Evolutionary conservation across 2,888 invertebrate genomes (phyloP).

Genomic region (Gari tellinella): DNA sequence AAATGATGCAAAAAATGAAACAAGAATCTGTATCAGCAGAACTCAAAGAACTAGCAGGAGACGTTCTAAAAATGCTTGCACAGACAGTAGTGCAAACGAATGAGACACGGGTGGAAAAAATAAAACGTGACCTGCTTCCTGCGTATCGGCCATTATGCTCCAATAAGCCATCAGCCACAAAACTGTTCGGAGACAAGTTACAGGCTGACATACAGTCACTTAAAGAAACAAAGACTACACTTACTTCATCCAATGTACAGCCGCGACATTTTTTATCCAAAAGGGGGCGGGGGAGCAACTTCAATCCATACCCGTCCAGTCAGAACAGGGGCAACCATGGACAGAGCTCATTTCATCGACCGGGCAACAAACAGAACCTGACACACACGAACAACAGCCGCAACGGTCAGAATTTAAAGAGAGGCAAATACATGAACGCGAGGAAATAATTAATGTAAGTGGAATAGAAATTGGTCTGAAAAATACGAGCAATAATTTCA

Average conservation of each 20-base stretch:
- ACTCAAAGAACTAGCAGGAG: conserved; percentile 9
- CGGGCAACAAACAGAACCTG: not conserved
- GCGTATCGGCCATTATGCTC: conserved; percentile 14
- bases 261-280: conserved; percentile 21
- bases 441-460: conserved; percentile 15
- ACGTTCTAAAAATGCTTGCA: conserved; percentile 28
- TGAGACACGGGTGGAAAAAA: conserved; percentile 7
- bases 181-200: conserved; percentile 22
- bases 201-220: conserved; percentile 8
- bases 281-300: conserved; percentile 8
- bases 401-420: not conserved
- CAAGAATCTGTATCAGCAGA: conserved; percentile 2
- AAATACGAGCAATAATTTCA: conserved; percentile 14
- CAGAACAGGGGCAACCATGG: not conserved
- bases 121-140: conserved; percentile 20
- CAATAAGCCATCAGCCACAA: conserved; percentile 19
- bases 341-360: not conserved
- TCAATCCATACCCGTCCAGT: conserved; percentile 1
- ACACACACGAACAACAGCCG: not conserved
- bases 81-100: conserved; percentile 9
- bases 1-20: too few relatives aligned
- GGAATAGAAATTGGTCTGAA: not conserved
- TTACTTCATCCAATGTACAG: conserved; percentile 1
- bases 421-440: not conserved
- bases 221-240: conserved; percentile 1